phyloP scores from a whole-genome alignment of 2,797 vertebrate species.

The Erethizon dorsatum region DNA sequence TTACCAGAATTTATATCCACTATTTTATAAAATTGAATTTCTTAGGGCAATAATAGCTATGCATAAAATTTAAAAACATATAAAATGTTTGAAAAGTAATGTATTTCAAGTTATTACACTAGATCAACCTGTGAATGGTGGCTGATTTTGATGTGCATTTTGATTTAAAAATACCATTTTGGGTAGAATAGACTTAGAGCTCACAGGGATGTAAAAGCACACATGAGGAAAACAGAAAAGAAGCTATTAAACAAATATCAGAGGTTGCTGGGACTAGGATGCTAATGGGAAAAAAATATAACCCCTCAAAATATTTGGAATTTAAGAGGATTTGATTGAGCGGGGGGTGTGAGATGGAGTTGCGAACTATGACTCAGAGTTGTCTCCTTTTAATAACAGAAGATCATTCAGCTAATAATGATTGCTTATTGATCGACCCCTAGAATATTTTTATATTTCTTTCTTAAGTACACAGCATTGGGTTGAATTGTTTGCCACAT shows the following conservation, averaged over 20 bases:
- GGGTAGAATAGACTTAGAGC: neutral
- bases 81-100: neutral
- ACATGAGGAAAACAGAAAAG: neutral
- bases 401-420: neutral
- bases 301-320: neutral
- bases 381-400: neutral
- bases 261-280: neutral
- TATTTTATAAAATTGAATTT: slow-evolving; percentile 43
- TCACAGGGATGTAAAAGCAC: neutral
- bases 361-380: neutral
- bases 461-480: neutral
- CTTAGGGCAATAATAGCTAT: neutral
- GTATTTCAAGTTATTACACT: neutral
- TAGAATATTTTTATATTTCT: neutral
- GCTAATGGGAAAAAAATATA: neutral
- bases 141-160: neutral
- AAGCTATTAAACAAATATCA: neutral
- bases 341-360: neutral
- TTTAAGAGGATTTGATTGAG: neutral
- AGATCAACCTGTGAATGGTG: neutral
- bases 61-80: neutral
- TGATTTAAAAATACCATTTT: slow-evolving; percentile 11
- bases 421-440: neutral
- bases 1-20: neutral
- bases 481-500: neutral